phyloP scores from a whole-genome alignment of 2,888 invertebrate genomes.

The Stenodera caucasica region DNA sequence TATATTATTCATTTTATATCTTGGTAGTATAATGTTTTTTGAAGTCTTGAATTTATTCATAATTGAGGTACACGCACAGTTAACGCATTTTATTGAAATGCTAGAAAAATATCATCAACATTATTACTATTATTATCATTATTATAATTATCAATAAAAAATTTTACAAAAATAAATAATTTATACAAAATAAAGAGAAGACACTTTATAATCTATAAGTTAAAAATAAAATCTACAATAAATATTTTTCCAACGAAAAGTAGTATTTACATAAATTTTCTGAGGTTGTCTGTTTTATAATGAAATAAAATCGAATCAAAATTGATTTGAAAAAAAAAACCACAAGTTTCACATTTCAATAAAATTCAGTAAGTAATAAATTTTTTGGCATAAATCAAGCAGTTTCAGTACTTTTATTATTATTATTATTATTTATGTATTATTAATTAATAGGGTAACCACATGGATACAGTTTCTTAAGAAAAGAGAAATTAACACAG shows the following conservation, averaged over 20 bases:
- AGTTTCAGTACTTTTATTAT: conserved; percentile 4
- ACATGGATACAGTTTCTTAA: not conserved
- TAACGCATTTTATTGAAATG: conserved; percentile 27
- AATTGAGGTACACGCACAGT: conserved; percentile 20
- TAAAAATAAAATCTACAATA: conserved; percentile 16
- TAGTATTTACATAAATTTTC: conserved; percentile 9
- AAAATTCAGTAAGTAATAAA: conserved; percentile 15
- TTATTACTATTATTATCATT: not conserved
- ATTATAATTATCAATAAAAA: not conserved
- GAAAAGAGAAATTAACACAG: no score
- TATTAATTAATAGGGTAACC: conserved; percentile 6
- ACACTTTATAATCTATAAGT: conserved; percentile 8
- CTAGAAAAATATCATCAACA: conserved; percentile 9
- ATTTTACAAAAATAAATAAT: conserved; percentile 21
- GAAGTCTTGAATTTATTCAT: conserved; percentile 1
- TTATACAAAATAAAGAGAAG: conserved; percentile 15
- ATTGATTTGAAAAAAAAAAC: not conserved
- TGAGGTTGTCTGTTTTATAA: not conserved
- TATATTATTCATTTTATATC: conserved; percentile 10
- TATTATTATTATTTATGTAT: not conserved
- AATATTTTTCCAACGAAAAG: conserved; percentile 14
- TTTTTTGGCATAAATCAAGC: conserved; percentile 3
- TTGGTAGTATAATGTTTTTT: not conserved
- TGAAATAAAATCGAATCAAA: not conserved
- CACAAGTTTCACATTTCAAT: conserved; percentile 22